Base-by-base conservation (phyloP, 2,888 invertebrate species). In the Lypha dubia region DNA sequence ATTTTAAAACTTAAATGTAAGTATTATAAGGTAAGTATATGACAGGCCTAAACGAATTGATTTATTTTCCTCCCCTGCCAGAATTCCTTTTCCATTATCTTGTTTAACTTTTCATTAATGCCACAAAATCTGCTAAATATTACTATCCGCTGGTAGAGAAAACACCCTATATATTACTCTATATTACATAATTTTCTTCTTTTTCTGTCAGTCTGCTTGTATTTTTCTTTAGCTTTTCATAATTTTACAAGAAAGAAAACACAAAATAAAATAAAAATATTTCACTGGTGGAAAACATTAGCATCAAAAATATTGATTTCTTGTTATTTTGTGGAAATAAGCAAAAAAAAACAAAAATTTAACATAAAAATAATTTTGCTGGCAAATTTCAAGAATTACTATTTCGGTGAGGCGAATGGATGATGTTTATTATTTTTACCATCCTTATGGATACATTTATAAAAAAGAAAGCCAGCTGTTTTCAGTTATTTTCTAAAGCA, bases 301-400 rank as follows among this genome's bases (percentile, higher is more conserved):
- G 70, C 17, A 70, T 53, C 51, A 79, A 63, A 65, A 73, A 73
- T 80, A 74, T 80, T 73, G 73, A 74, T 80, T 80, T 74, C 17
- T 74, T 58, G 1, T 3, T 51, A 20, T 58, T 67, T 60, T 68
- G n/a, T 68, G 32, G 32, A 56, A 63, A 56, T 53, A 20, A 46
- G 44, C 0, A 63, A 32, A 24, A 65, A 3, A n/a, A 38, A 6
- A 38, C 35, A 38, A 38, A 38, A 51, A 20, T 51, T 22, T n/a
- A n/a, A n/a, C n/a, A n/a, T n/a, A n/a, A n/a, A 1, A 8, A 35
- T 53, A n/a, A 15, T 44, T 76, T 68, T 67, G 38, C 28, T 53
- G 67, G 38, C 35, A 24, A 76, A 68, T 67, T 76, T 76, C 58
- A 60, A 68, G 67, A 53, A 79, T 63, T 76, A 41, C 58, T 67